These are phyloP conservation scores for Ypsolopha scabrella DNA, from an alignment of 2,888 invertebrate species.

Conservation along the genomic window DNA sequence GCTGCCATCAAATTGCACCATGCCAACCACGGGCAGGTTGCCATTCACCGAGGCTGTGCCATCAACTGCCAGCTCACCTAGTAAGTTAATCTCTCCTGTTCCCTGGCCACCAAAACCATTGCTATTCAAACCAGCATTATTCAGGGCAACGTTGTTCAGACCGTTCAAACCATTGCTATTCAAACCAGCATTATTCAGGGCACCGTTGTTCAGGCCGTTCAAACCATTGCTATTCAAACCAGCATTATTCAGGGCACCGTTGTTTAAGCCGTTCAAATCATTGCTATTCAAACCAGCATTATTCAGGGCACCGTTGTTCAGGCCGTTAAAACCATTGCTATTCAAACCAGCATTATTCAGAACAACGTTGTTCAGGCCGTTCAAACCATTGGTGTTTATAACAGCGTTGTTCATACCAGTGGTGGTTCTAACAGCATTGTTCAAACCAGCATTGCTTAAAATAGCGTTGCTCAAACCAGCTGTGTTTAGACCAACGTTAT, in stretches of 20 bases:
- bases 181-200: not conserved
- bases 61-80: slow-evolving; percentile 20
- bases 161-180: not conserved
- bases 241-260: not conserved
- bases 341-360: too few species aligned
- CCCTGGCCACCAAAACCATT: slow-evolving; percentile 18
- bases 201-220: not conserved
- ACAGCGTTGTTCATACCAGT: too few species aligned
- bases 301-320: not conserved
- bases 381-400: too few species aligned
- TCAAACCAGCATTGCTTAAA: too few species aligned
- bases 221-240: not conserved
- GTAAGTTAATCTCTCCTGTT: slow-evolving; percentile 18
- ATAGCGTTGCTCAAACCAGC: too few species aligned
- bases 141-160: not conserved
- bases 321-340: too few species aligned
- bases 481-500: too few species aligned
- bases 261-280: not conserved
- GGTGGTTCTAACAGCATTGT: too few species aligned
- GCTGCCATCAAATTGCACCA: slow-evolving; percentile 1
- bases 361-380: too few species aligned
- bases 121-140: not conserved
- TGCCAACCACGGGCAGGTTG: slow-evolving; percentile 23
- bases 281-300: not conserved
- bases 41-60: slow-evolving; percentile 23